phyloP scores from a whole-genome alignment of 2,113 vertebrate genomes.

The Heterotis niloticus region DNA sequence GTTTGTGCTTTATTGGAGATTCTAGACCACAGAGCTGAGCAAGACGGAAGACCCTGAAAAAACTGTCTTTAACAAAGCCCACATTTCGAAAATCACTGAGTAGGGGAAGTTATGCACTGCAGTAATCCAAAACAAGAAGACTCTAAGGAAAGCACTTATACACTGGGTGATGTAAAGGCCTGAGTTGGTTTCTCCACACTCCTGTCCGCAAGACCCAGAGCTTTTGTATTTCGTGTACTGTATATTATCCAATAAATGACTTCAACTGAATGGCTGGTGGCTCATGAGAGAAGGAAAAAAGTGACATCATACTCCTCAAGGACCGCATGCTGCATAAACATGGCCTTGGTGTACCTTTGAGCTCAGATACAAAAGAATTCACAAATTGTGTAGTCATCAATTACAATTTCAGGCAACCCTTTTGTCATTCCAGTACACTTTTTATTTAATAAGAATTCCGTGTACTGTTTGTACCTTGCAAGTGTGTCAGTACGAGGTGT shows the following conservation, averaged over 20 bases:
- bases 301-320: background rate
- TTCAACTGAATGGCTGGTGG: background rate
- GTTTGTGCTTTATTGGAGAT: too few species aligned
- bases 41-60: too few species aligned
- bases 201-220: background rate
- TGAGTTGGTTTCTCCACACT: background rate
- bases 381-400: background rate
- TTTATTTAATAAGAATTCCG: too few species aligned
- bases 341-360: background rate
- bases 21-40: too few species aligned
- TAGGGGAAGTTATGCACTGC: background rate
- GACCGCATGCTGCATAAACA: background rate
- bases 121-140: conserved; percentile 1
- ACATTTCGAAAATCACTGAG: background rate
- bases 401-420: background rate
- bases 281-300: background rate
- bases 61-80: background rate
- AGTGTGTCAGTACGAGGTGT: too few species aligned
- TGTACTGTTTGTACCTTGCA: too few species aligned
- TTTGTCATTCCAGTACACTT: background rate
- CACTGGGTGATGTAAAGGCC: background rate
- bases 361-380: background rate
- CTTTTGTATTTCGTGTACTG: background rate
- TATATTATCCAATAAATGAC: conserved; percentile 1
- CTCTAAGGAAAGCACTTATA: background rate